Base-by-base conservation (phyloP, 2,113 vertebrate genomes). In the Brachypteracias leptosomus region DNA sequence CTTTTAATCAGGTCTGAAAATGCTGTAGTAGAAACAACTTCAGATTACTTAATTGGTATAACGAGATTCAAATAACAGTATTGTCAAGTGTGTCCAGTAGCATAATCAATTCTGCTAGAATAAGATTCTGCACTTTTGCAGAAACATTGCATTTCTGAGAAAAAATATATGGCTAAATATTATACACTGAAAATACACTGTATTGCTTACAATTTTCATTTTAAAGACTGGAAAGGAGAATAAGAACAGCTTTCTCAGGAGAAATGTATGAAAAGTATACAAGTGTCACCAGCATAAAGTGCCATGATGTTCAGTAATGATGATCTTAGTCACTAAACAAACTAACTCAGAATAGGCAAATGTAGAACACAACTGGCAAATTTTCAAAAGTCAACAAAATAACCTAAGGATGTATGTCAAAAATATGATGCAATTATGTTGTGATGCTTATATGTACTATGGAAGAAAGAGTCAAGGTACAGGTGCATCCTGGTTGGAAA, bases 271-370 rank as follows among this genome's bases (percentile, higher is more conserved):
- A 90, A 89, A 78, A 93, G 67, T 74, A 95, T 65, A 51, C 63
- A 66, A 71, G 28, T 91, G 75, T 90, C 84, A 91, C 59, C 40
- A 71, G 40, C 31, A 65, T 89, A 74, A 95, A 90, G 65, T 85
- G 62, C 90, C 63, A 31, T 74, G 80, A 92, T 38, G 89, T 90
- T 55, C 73, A 93, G 55, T 82, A 77, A 35, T 68, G 86, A 57
- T 93, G 31, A 35, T 79, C 77, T 83, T 81, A 93, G 68, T 97
- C 86, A 94, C 26, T 35, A 94, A 92, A 82, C 88, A 86, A 11
- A 83, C 24, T 51, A 90, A 78, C 68, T 94, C 38, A 59, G 96
- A 95, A 90, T 7, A 95, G 57, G 47, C 22, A 67, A 67, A n/a
- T 25, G 20, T 44, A 73, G 58, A 94, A 73, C 14, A 85, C 24